Evolutionary conservation across 1,140 invertebrate genomes (phyloP), one percentile per base, ranked within the genome.

Genomic region (Spodoptera frugiperda): DNA sequence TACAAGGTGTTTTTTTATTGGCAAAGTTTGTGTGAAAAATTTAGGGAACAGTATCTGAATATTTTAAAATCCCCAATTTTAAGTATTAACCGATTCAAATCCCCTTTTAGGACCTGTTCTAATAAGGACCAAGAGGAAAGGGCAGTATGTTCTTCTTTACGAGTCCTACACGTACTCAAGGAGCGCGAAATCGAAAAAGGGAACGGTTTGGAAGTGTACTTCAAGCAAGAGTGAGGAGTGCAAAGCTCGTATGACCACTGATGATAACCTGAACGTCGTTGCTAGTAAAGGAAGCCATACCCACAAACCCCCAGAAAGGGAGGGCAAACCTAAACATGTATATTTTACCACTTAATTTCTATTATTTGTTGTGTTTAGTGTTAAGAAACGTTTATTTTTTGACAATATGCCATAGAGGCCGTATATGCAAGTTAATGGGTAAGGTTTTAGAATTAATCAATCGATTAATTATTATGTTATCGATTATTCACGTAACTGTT

Each of bases 181-280:
- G 76, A 77, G 85, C 19, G 77, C 90, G 0, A 92, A 89, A 44
- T 92, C 91, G 3, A 93, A 93, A 46, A 90, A 90, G 33, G 91
- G 91, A 0, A 86, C 82, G 0, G 90, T 92, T 19, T 93, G 91
- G 91, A 92, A 89, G 19, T 93, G 91, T 55, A 81, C 81, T 0
- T 67, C 82, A 1, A 90, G 87, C 49, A 92, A 91, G 76, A 70
- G 79, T 0, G 89, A 91, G 0, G 82, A 83, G 2, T 93, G 91
- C 51, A 84, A 85, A 17, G 89, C 85, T 0, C 85, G 76, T 0
- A 51, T 93, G 0, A 91, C 88, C 0, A 93, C 90, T 0, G 92
- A 92, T 68, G 76, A 87, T 5, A 87, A 87, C 57, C 78, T 93
- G 14, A 89, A 88, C 53, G 82, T 93, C 1, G 86, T 92, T 0